Evolutionary conservation across 2,113 vertebrate species (phyloP).

Genomic region (Perca schrenkii): DNA sequence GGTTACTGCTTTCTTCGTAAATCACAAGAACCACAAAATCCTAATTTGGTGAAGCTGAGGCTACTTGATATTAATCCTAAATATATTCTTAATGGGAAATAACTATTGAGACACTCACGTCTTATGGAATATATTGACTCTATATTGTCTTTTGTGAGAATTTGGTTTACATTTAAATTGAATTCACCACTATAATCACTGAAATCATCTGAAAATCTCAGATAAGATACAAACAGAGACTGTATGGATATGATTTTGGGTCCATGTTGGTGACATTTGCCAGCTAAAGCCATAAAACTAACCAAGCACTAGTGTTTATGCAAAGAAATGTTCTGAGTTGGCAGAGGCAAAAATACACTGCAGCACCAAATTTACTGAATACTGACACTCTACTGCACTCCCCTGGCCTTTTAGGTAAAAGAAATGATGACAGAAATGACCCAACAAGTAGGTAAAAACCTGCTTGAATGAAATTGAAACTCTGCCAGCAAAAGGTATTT

Average conservation of each 20-base stretch:
- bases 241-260: conserved; percentile 4
- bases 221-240: not conserved
- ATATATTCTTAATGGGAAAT: not conserved
- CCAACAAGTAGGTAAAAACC: conserved; percentile 27
- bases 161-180: not conserved
- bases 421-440: not conserved
- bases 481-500: conserved; percentile 2
- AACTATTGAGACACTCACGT: not conserved
- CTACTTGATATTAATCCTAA: not conserved
- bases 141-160: not conserved
- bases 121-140: not conserved
- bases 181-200: not conserved
- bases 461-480: conserved; percentile 24
- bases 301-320: not conserved
- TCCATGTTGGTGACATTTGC: not conserved
- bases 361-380: conserved; percentile 6
- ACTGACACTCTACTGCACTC: not conserved
- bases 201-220: not conserved
- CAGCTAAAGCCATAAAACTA: not conserved
- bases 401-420: not conserved
- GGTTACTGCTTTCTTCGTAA: not conserved
- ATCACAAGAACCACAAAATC: not conserved
- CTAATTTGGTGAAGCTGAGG: not conserved
- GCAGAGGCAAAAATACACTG: conserved; percentile 10
- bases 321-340: not conserved